phyloP scores from a whole-genome alignment of 1,140 invertebrate species.

The Ceratina japonica region DNA sequence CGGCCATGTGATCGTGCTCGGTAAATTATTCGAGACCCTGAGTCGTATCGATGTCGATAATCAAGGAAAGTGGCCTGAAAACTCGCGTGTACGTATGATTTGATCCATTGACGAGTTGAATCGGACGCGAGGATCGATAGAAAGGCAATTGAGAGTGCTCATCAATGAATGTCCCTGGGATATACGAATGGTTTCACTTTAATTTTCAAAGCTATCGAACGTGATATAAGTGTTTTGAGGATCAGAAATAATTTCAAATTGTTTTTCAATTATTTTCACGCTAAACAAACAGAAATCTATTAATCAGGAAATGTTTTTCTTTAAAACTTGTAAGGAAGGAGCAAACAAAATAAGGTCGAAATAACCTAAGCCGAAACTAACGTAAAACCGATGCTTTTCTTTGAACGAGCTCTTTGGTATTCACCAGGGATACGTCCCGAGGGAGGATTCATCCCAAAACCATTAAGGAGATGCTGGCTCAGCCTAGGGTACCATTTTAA shows the following conservation, averaged over 20 bases:
- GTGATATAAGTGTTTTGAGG: background rate
- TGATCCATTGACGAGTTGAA: background rate
- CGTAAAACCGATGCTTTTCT: background rate
- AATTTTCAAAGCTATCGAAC: no score
- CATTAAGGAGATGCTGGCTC: constrained; percentile 39
- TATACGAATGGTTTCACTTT: no score
- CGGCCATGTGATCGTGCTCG: background rate
- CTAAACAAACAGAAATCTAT: background rate
- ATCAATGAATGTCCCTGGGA: no score
- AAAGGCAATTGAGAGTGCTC: background rate
- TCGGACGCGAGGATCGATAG: background rate
- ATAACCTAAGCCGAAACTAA: no score
- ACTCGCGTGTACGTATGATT: background rate
- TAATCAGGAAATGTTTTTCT: no score
- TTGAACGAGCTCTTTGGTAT: constrained; percentile 11
- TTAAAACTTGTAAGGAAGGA: background rate
- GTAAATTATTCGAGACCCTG: constrained; percentile 20
- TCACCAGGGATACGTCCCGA: constrained; percentile 17
- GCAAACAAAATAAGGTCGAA: background rate
- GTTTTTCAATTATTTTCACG: no score
- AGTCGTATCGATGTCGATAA: background rate
- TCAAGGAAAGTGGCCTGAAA: constrained; percentile 22
- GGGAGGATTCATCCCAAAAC: constrained; percentile 14
- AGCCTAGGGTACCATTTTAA: constrained; percentile 27
- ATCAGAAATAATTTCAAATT: background rate